Percentiles rank a stretch among this genome's conserved stretches.
phyloP scores from a whole-genome alignment of 2,888 invertebrate species.

The Epiperipatus broadwayi region DNA sequence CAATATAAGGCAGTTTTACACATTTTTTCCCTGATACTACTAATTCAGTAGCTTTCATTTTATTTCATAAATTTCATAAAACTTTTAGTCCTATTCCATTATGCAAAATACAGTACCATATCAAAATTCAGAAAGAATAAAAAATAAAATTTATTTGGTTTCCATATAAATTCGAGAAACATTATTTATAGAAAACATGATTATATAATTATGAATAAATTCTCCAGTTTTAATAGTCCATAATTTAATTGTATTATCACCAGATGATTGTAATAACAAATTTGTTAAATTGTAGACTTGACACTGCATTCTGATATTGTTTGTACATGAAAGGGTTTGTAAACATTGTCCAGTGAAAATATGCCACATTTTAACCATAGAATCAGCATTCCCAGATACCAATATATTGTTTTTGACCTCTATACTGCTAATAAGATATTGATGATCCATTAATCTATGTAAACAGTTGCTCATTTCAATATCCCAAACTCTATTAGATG shows the following conservation, averaged over 20 bases:
- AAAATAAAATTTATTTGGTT: no score
- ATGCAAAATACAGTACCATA: no score
- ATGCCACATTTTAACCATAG: constrained; percentile 98
- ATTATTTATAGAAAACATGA: no score
- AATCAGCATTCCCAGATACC: constrained; percentile 96
- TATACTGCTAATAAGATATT: constrained; percentile 93
- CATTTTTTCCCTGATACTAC: no score
- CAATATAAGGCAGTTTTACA: no score
- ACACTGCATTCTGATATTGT: constrained; percentile 95
- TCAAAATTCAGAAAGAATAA: no score
- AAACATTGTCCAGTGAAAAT: constrained; percentile 90
- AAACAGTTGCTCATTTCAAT: constrained; percentile 76
- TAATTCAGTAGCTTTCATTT: no score
- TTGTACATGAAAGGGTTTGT: constrained; percentile 79
- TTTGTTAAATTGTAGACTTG: constrained; percentile 89
- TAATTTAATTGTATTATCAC: constrained; percentile 95
- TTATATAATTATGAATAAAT: constrained; percentile 84
- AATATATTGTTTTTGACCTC: constrained; percentile 82
- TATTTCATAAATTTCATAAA: no score
- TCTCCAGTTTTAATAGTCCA: constrained; percentile 94
- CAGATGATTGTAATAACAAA: constrained; percentile 97
- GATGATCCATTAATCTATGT: constrained; percentile 92
- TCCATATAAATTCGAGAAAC: no score
- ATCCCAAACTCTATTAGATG: constrained; percentile 91
- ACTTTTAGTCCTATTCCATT: no score